These are phyloP conservation scores for Aporrectodea caliginosa DNA, from an alignment of 1,140 invertebrate genomes.

Conservation along the genomic window DNA sequence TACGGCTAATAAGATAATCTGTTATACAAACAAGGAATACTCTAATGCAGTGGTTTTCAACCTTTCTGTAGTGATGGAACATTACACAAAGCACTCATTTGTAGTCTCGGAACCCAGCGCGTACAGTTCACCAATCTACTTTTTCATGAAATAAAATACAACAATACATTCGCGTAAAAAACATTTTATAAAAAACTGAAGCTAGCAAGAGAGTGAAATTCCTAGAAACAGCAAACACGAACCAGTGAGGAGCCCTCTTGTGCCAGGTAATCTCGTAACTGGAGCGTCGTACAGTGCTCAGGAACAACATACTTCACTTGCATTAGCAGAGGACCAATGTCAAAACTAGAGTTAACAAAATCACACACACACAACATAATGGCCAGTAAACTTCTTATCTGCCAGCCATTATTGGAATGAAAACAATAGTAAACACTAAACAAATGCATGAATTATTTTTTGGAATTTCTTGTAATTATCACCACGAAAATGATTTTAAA, in stretches of 20 bases:
- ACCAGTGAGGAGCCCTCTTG: conserved; percentile 65
- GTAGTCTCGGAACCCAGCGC: background rate
- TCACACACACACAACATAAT: too few relatives aligned
- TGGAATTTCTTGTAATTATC: too few relatives aligned
- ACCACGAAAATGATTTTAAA: too few relatives aligned
- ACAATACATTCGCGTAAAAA: background rate
- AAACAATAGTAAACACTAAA: too few relatives aligned
- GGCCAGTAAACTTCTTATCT: too few relatives aligned
- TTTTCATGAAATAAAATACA: conserved; percentile 8
- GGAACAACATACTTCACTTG: conserved; percentile 64
- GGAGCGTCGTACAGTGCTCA: conserved; percentile 63
- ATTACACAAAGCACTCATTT: too few relatives aligned
- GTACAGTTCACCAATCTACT: background rate
- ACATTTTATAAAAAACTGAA: conserved; percentile 6
- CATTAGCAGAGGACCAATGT: conserved; percentile 75
- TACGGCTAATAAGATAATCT: too few relatives aligned
- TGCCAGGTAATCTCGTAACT: conserved; percentile 66
- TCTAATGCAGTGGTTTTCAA: too few relatives aligned
- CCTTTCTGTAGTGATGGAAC: too few relatives aligned
- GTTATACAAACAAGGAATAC: too few relatives aligned
- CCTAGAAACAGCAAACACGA: conserved; percentile 28
- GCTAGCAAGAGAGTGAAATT: background rate
- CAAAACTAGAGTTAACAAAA: conserved; percentile 66
- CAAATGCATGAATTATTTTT: too few relatives aligned
- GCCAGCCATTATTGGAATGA: too few relatives aligned